Evolutionary conservation across 2,113 vertebrate species (phyloP).

Genomic region (Cyphomyrus discorhynchus): DNA sequence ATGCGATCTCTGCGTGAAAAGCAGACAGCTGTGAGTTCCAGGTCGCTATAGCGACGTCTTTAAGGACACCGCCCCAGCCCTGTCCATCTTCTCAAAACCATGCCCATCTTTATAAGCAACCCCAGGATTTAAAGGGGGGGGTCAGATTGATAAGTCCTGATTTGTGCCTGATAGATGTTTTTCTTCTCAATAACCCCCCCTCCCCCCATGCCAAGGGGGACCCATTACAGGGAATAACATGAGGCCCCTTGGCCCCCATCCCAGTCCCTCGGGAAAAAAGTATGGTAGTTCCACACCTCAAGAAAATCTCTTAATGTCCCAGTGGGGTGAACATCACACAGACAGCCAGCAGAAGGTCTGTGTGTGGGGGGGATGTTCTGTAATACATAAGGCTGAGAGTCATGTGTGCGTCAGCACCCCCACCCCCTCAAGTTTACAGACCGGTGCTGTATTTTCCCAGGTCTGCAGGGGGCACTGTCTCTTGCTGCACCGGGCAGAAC

Average conservation of each 20-base stretch:
- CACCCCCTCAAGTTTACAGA: not conserved
- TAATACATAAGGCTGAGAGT: not conserved
- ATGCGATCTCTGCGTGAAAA: not conserved
- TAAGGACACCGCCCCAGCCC: not conserved
- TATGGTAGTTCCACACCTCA: not conserved
- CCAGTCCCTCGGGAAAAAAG: not conserved
- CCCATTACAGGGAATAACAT: slow-evolving; percentile 13
- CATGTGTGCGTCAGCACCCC: not conserved
- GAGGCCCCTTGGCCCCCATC: not conserved
- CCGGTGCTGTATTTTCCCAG: not conserved
- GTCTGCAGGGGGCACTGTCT: not conserved
- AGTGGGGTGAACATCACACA: not conserved
- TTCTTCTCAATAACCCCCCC: not conserved
- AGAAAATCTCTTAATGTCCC: not conserved
- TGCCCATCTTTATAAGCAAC: not conserved
- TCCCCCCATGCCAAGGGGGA: not conserved
- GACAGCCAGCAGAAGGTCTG: not conserved
- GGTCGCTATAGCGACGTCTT: not conserved
- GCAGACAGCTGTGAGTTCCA: not conserved
- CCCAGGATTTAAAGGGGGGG: not conserved
- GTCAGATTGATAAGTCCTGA: not conserved
- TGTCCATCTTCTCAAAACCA: not conserved
- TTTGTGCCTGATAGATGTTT: not conserved
- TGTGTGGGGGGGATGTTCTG: not conserved
- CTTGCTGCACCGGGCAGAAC: not conserved